phyloP scores from a whole-genome alignment of 1,140 invertebrate genomes.

The Formica exsecta region DNA sequence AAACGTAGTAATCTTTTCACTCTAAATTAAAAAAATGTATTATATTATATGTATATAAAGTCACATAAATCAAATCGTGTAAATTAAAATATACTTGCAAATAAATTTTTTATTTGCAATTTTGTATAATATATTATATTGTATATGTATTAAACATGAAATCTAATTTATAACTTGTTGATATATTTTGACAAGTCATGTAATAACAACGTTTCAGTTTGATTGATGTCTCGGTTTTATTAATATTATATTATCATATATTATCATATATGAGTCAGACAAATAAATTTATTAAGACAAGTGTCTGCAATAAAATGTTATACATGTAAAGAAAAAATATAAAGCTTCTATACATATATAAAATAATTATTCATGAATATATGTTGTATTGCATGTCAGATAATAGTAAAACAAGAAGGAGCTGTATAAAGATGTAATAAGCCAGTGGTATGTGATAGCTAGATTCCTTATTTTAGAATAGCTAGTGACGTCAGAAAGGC shows the following conservation, averaged over 20 bases:
- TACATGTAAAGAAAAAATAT: background rate
- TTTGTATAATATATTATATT: background rate
- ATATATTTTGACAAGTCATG: background rate
- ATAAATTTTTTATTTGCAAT: background rate
- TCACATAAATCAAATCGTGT: background rate
- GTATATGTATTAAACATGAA: conserved; percentile 1
- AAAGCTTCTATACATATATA: background rate
- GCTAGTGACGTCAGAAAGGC: background rate
- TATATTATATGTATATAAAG: too few relatives aligned
- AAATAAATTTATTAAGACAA: conserved; percentile 17
- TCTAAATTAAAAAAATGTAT: background rate
- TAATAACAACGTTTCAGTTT: background rate
- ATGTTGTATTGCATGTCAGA: background rate
- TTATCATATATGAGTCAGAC: background rate
- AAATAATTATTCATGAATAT: conserved; percentile 1
- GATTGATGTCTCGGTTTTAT: conserved; percentile 4
- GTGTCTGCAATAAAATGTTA: background rate
- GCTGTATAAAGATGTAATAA: background rate
- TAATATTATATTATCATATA: background rate
- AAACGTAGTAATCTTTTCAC: background rate
- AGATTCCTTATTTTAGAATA: background rate
- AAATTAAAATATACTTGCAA: background rate
- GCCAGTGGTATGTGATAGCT: background rate
- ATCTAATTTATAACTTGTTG: conserved; percentile 14
- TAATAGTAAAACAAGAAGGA: background rate